phyloP scores from a whole-genome alignment of 2,797 vertebrate genomes.

The Brachyrhaphis roseni region DNA sequence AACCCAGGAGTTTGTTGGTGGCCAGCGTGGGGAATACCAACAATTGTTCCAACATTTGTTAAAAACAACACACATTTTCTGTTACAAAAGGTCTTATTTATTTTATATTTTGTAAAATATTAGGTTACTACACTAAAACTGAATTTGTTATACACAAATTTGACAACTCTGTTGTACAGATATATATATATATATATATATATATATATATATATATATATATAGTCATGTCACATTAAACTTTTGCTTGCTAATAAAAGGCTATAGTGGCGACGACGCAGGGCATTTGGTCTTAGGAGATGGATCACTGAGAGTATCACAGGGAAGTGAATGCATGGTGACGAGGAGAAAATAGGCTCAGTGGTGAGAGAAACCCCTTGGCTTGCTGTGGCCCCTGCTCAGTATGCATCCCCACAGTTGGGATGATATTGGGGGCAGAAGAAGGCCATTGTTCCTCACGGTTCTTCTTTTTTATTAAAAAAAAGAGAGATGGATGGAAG shows the following conservation, averaged over 20 bases:
- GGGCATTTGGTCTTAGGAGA: slow-evolving; percentile 9
- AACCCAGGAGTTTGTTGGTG: no score
- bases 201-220: no score
- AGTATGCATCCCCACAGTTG: slow-evolving; percentile 79
- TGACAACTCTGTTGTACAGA: background rate
- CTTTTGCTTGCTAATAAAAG: slow-evolving; percentile 14
- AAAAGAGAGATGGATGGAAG: slow-evolving; percentile 63
- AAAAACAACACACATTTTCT: background rate
- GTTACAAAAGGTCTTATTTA: background rate
- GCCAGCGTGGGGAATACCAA: background rate
- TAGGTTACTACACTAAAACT: background rate
- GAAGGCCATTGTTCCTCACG: slow-evolving; percentile 72
- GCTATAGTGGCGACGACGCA: slow-evolving; percentile 15
- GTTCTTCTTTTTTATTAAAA: slow-evolving; percentile 74
- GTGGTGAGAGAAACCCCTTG: slow-evolving; percentile 49
- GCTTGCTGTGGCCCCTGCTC: slow-evolving; percentile 66
- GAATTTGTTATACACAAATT: background rate
- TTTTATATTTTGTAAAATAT: background rate
- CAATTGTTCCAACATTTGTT: background rate
- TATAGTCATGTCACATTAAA: background rate
- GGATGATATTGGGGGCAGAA: slow-evolving; percentile 76
- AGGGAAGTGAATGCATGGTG: slow-evolving; percentile 43
- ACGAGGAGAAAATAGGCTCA: slow-evolving; percentile 52
- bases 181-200: background rate
- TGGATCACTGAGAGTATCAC: slow-evolving; percentile 20